phyloP scores from a whole-genome alignment of 2,888 invertebrate species.

The Apamea epomidion region DNA sequence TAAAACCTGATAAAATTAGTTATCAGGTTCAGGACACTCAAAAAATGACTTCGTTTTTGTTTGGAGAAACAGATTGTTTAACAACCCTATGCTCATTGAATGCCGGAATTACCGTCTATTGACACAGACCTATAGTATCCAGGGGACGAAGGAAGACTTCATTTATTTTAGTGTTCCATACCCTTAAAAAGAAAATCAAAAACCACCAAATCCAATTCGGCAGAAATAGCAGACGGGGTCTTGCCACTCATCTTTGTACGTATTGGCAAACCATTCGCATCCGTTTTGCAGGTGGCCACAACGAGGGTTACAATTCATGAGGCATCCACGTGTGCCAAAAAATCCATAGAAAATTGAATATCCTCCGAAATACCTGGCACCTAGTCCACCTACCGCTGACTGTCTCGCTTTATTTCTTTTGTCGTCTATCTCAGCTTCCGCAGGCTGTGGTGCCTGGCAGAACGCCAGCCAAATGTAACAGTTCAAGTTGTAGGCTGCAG shows the following conservation, averaged over 20 bases:
- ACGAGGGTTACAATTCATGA: neutral
- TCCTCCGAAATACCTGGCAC: constrained; percentile 31
- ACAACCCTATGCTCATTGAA: neutral
- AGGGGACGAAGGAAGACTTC: neutral
- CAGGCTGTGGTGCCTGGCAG: constrained; percentile 78
- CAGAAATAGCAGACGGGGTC: neutral
- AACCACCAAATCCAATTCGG: neutral
- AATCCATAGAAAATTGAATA: constrained; percentile 31
- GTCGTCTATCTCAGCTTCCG: constrained; percentile 78
- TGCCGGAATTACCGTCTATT: neutral
- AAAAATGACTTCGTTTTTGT: neutral
- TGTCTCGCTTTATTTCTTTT: constrained; percentile 78
- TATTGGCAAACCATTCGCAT: neutral
- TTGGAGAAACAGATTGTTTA: neutral
- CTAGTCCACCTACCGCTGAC: constrained; percentile 62
- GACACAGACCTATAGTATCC: neutral
- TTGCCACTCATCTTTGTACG: neutral
- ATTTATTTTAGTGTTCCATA: neutral
- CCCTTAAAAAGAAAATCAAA: neutral
- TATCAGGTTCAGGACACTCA: too few species aligned
- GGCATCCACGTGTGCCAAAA: neutral
- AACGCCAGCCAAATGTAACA: constrained; percentile 71
- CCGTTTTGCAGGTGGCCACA: neutral
- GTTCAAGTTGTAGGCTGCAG: constrained; percentile 64
- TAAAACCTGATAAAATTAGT: too few species aligned